Evolutionary conservation across 2,113 vertebrate genomes (phyloP).

Genomic region (Hippocampus mohnikei): DNA sequence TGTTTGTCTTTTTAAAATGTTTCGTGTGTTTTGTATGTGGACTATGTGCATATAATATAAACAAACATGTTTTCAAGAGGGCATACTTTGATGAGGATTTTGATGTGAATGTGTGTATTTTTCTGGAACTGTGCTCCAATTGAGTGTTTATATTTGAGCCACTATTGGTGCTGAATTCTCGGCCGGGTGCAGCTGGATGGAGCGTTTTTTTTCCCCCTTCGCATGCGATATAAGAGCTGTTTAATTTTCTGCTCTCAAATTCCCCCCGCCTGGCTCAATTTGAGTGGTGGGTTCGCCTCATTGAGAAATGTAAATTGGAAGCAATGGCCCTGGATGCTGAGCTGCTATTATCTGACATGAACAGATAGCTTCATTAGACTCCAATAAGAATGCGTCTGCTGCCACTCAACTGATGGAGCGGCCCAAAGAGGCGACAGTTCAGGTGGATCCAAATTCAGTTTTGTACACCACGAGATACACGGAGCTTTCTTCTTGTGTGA

Average conservation of each 20-base stretch:
- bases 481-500: conserved; percentile 24
- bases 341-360: conserved; percentile 76
- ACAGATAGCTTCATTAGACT: conserved; percentile 76
- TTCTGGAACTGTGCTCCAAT: not conserved
- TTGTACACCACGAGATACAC: not conserved
- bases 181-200: conserved; percentile 67
- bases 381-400: conserved; percentile 71
- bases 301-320: conserved; percentile 79
- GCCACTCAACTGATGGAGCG: conserved; percentile 57
- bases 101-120: conserved; percentile 16
- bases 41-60: not conserved
- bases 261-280: conserved; percentile 73
- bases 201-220: conserved; percentile 24
- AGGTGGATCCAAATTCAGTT: conserved; percentile 55
- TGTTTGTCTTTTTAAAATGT: conserved; percentile 3
- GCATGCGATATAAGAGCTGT: conserved; percentile 61
- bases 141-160: conserved; percentile 19
- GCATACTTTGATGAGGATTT: not conserved
- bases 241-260: conserved; percentile 79
- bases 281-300: conserved; percentile 72
- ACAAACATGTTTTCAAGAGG: conserved; percentile 2
- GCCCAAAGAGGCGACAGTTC: conserved; percentile 30
- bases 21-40: not conserved
- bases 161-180: conserved; percentile 47
- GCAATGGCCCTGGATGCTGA: conserved; percentile 72